A percentile compares a stretch with the other conserved stretches of the same genome.
These are phyloP conservation scores for Callorhinus ursinus DNA, from an alignment of 2,113 vertebrate species.

Conservation along the genomic window DNA sequence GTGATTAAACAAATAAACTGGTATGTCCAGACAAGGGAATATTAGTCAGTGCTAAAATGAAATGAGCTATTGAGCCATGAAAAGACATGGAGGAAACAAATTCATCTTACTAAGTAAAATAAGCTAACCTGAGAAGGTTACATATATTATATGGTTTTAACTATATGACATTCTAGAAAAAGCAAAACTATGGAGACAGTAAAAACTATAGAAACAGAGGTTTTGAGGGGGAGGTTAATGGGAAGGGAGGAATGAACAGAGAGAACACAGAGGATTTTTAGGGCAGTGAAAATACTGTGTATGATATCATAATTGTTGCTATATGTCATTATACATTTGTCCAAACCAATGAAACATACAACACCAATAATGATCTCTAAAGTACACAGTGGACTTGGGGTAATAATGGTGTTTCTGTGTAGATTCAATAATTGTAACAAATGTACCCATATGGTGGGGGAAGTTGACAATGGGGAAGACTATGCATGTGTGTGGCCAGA, in stretches of 20 bases:
- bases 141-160: background rate
- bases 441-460: background rate
- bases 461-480: background rate
- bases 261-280: background rate
- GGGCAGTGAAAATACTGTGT: background rate
- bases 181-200: background rate
- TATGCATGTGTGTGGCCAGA: background rate
- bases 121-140: background rate
- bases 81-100: background rate
- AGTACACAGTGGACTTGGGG: background rate
- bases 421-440: background rate
- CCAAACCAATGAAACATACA: background rate
- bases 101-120: background rate
- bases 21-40: background rate
- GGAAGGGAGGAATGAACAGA: background rate
- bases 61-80: background rate
- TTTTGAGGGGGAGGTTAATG: background rate
- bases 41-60: background rate
- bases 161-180: background rate
- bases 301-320: background rate
- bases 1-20: background rate
- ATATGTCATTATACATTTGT: background rate
- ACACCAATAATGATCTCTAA: background rate
- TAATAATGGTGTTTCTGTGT: background rate
- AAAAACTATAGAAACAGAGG: background rate